Base-by-base conservation (phyloP, 2,113 vertebrate species). In the Machaerirhynchus nigripectus region DNA sequence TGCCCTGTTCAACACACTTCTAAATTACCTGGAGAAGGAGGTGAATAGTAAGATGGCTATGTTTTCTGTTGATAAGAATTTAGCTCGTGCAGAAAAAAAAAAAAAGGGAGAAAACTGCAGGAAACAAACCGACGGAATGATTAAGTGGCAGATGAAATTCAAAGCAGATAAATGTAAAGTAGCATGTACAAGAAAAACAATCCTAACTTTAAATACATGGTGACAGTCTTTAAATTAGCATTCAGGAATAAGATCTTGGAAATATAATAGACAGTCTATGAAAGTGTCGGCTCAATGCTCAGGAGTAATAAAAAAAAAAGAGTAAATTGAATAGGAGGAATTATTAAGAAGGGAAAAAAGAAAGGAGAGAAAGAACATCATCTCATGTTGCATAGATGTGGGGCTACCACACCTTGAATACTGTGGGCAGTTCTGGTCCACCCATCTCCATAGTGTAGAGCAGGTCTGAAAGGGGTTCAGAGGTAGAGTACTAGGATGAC, bases 61-160 rank as follows among this genome's bases (percentile, higher is more conserved):
- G 81, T 94, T 91, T 95, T 74, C 60, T 60, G 77, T 68, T 83
- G 90, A 91, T 91, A 94, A 93, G 79, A 86, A 78, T 59, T 78
- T 69, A 52, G 46, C 67, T 71, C 1, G 0, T 37, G 40, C 30
- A 68, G 13, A 10, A 47, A 21, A 67, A 26, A 35, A 61, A 55
- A 18, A 30, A 39, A 7, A 22, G 31, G 11, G 14, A 39, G 3
- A 33, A 12, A 40, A 10, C 63, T 55, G 23, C 9, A 55, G n/a
- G 42, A 82, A 93, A 59, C 33, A 68, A 91, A 68, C 44, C 63
- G 77, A 89, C 87, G 89, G 47, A 44, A 77, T 91, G 56, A 91
- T 93, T 94, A 95, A 93, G 78, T 78, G 53, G 53, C 78, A 91
- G 61, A 84, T 90, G 78, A 93, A 93, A 85, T 75, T 95, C 57